phyloP scores from a whole-genome alignment of 2,888 invertebrate species.

The Liopterus haemorrhoidalis region DNA sequence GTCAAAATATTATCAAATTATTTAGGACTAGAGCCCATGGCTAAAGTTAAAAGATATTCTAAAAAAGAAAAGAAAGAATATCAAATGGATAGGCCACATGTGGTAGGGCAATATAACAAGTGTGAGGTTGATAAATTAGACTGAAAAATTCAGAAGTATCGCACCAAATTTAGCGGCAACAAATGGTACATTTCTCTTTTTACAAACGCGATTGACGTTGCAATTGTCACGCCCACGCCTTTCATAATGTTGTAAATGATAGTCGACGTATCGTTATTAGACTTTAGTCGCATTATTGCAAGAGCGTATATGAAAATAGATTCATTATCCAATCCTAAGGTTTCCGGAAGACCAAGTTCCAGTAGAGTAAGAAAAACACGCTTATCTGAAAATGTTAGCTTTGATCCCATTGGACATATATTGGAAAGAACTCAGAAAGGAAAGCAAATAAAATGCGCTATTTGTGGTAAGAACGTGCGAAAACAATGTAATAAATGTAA shows the following conservation, averaged over 20 bases:
- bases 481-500: too few relatives aligned
- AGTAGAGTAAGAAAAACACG: slow-evolving; percentile 2
- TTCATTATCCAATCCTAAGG: slow-evolving; percentile 10
- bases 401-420: slow-evolving; percentile 9
- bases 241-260: slow-evolving; percentile 6
- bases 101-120: slow-evolving; percentile 13
- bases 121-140: slow-evolving; percentile 15
- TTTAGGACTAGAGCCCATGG: slow-evolving; percentile 5
- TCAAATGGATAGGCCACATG: slow-evolving; percentile 6
- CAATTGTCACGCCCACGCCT: slow-evolving; percentile 9
- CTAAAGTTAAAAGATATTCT: slow-evolving; percentile 10
- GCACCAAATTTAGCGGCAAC: slow-evolving; percentile 14
- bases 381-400: slow-evolving; percentile 5
- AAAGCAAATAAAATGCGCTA: too few relatives aligned
- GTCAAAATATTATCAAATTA: slow-evolving; percentile 14
- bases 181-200: slow-evolving; percentile 8
- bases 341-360: slow-evolving; percentile 4
- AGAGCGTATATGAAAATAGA: slow-evolving; percentile 12
- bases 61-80: slow-evolving; percentile 8
- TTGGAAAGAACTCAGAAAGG: too few relatives aligned
- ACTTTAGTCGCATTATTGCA: slow-evolving; percentile 11
- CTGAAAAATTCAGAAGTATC: slow-evolving; percentile 14
- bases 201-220: slow-evolving; percentile 1
- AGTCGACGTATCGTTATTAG: slow-evolving; percentile 13
- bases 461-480: too few relatives aligned